Conservation (phyloP, 2,113 vertebrate species). For the Carassius auratus region DNA sequence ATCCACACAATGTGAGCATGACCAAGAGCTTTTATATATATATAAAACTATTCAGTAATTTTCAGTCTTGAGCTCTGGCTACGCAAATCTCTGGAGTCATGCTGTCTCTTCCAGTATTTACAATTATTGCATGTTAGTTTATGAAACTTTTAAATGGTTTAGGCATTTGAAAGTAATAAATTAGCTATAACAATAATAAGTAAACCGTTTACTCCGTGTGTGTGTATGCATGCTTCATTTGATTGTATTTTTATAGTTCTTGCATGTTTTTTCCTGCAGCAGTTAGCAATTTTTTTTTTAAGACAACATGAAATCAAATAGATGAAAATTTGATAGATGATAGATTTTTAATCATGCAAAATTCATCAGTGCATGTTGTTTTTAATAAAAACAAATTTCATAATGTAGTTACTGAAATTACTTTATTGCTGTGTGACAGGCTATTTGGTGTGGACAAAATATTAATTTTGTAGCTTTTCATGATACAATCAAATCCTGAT, state of each 20-base stretch:
- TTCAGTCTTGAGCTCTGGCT: constrained; percentile 8
- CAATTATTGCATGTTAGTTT: constrained; percentile 2
- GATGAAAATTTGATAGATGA: no score
- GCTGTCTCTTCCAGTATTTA: background rate
- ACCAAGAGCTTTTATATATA: background rate
- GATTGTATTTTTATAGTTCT: background rate
- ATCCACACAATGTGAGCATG: background rate
- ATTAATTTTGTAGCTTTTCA: background rate
- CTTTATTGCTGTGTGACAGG: background rate
- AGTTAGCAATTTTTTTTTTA: background rate
- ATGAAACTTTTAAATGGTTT: background rate
- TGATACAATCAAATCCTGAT: background rate
- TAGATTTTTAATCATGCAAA: no score
- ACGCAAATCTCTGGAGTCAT: background rate
- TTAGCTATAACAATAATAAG: no score
- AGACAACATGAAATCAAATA: background rate
- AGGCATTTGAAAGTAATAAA: background rate
- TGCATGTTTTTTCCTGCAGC: background rate
- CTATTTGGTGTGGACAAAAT: background rate
- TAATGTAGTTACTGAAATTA: background rate
- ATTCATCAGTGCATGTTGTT: no score
- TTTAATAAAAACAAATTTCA: no score
- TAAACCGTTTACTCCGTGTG: background rate
- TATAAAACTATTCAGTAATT: background rate
- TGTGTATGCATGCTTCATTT: constrained; percentile 8